Base-by-base conservation (phyloP, 2,888 invertebrate species). In the Phorcus lineatus region DNA sequence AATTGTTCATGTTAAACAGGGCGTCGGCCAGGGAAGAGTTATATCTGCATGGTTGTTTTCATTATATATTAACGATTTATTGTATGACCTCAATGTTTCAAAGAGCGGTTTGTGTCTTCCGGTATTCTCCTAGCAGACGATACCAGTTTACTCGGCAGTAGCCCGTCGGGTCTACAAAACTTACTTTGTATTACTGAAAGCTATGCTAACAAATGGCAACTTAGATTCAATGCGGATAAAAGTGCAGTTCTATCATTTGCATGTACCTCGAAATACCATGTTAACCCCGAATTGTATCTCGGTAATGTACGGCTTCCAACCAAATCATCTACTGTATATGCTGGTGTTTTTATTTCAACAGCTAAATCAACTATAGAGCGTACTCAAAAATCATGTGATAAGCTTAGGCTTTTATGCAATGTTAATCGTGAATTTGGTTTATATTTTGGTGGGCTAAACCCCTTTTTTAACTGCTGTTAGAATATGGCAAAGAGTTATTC, bases 21-120 rank as follows among this genome's bases (percentile, higher is more conserved):
- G 70, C 4, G 40, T 74, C 13, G 70, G 70, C 9, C 40, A n/a
- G 24, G 40, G 70, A 2, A 3, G 36, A 17, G 47, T 40, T 36
- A 74, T 36, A 36, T 74, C 70, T 11, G 70, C 70, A 36, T 74
- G 70, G 47, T 24, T 74, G 16, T 74, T 74, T 40, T 31, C 70
- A n/a, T n/a, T 74, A 11, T 7, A n/a, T 47, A 74, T 74, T n/a
- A 40, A 40, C 40, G 36, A n/a, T n/a, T 16, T 31, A 13, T 31
- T 74, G 47, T 40, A 28, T 74, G 31, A 40, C 0, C 19, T 74
- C 2, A 74, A 74, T 36, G 9, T 9, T 4, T 11, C 70, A 31
- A 36, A 4, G 0, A 2, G n/a, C 40, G 40, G 36, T 40, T 36
- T 31, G 16, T 31, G 13, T 17, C 28, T 62, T 2, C 62, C 62